Percentiles rank a stretch among this genome's conserved stretches.
These are phyloP conservation scores for Aphrocallistes beatrix DNA, from an alignment of 37 sponge, comb jelly and placozoan genomes.

Conservation along the genomic window DNA sequence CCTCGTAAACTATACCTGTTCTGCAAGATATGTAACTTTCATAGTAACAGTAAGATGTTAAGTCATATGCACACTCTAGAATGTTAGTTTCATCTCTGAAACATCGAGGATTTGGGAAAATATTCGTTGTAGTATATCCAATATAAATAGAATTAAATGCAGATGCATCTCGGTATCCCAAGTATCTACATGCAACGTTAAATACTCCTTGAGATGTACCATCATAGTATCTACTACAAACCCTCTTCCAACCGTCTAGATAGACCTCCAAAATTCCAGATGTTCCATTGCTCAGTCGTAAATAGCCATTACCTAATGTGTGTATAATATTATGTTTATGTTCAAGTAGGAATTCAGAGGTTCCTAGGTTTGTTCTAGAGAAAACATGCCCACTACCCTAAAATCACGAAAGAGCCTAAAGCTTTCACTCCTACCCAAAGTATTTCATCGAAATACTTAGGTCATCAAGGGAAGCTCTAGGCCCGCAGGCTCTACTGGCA, in stretches of 20 bases:
- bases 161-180: background rate
- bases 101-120: background rate
- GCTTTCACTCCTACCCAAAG: too few relatives aligned
- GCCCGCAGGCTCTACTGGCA: too few relatives aligned
- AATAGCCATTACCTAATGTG: background rate
- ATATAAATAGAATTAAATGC: background rate
- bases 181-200: background rate
- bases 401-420: too few relatives aligned
- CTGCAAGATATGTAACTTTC: background rate
- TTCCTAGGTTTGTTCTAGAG: too few relatives aligned
- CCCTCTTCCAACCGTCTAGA: background rate
- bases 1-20: too few relatives aligned
- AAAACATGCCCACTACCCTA: too few relatives aligned
- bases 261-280: background rate
- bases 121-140: background rate
- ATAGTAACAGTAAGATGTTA: background rate
- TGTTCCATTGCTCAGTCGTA: background rate
- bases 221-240: background rate
- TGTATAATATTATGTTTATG: too few relatives aligned
- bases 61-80: background rate
- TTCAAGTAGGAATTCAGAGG: too few relatives aligned
- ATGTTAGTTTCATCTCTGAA: background rate
- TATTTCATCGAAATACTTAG: too few relatives aligned
- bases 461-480: too few relatives aligned
- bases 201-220: background rate